Evolutionary conservation across 2,113 vertebrate genomes (phyloP), one percentile per base, ranked within the genome.

Genomic region (Morone saxatilis): DNA sequence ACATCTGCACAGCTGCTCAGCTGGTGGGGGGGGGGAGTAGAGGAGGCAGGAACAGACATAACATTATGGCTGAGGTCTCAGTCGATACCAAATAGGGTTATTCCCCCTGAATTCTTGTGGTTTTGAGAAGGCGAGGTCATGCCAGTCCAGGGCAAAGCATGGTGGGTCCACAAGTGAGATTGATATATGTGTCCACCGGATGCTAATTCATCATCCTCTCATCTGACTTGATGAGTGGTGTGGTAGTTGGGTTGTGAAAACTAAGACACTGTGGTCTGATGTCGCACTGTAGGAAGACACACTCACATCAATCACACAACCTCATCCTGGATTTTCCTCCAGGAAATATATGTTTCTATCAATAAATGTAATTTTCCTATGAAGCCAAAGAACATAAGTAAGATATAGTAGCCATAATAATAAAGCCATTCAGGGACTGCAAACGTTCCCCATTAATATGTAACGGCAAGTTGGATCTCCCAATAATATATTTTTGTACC

Each of bases 61-160:
- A 92, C 89, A 94, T 77, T 77, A 89, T 62, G 71, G 88, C 77
- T 80, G 51, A 85, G 68, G 70, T 73, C 90, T 84, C 63, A 16
- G 61, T 45, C 71, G 83, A 88, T 73, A 76, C 59, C 56, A 25
- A 73, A 61, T 6, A 60, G 71, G 78, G 89, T 91, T 75, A 78
- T 80, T 88, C 61, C 76, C 62, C 19, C 59, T 74, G 73, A 83
- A 83, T 91, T 89, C 80, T 91, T 92, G 89, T 73, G 86, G 88
- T 72, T 41, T 71, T 78, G 77, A 17, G 25, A 25, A 56, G 54
- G 38, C 14, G 6, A 86, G 88, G 76, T 91, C 87, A 79, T 66
- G 67, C 81, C 78, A 86, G 93, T 89, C 56, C 77, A 86, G 36
- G 48, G 61, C 65, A 60, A 74, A 86, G 57, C 43, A 17, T 47